Percentiles rank a stretch among this genome's conserved stretches.
Conservation (phyloP, 2,797 vertebrate species). For the Valencia hispanica region DNA sequence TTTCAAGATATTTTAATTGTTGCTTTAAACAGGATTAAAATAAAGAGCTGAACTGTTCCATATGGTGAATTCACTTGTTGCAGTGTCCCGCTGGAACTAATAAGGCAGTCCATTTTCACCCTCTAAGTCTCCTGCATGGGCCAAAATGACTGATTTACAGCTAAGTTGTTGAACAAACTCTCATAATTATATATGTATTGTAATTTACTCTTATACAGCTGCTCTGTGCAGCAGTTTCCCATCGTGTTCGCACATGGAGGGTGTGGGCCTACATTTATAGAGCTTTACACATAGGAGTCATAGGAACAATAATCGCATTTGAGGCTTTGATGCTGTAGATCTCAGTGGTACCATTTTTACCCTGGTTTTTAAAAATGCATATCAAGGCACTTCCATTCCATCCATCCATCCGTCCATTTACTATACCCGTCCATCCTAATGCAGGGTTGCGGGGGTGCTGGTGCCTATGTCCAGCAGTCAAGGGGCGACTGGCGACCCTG, state of each 20-base stretch:
- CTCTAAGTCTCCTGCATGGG: constrained; percentile 78
- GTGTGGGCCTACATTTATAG: constrained; percentile 29
- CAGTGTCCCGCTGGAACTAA: constrained; percentile 83
- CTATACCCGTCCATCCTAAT: no score
- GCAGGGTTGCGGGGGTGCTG: no score
- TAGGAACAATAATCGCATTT: constrained; percentile 38
- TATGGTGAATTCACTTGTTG: constrained; percentile 81
- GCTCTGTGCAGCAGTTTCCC: constrained; percentile 63
- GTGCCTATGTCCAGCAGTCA: no score
- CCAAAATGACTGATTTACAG: constrained; percentile 83
- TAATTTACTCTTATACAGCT: constrained; percentile 66
- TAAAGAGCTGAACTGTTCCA: constrained; percentile 82
- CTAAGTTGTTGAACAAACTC: constrained; percentile 74
- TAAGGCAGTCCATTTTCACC: constrained; percentile 84
- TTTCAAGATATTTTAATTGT: constrained; percentile 46
- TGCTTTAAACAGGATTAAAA: constrained; percentile 61
- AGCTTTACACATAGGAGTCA: constrained; percentile 46
- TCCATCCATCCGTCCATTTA: no score
- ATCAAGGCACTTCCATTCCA: no score
- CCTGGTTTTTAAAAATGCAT: constrained; percentile 8
- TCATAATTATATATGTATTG: constrained; percentile 76
- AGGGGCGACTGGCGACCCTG: no score
- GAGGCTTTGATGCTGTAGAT: constrained; percentile 29
- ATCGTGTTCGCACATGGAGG: constrained; percentile 44
- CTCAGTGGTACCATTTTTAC: constrained; percentile 10